Evolutionary conservation across 1,140 invertebrate species (phyloP).

Genomic region (Luehdorfia chinensis): DNA sequence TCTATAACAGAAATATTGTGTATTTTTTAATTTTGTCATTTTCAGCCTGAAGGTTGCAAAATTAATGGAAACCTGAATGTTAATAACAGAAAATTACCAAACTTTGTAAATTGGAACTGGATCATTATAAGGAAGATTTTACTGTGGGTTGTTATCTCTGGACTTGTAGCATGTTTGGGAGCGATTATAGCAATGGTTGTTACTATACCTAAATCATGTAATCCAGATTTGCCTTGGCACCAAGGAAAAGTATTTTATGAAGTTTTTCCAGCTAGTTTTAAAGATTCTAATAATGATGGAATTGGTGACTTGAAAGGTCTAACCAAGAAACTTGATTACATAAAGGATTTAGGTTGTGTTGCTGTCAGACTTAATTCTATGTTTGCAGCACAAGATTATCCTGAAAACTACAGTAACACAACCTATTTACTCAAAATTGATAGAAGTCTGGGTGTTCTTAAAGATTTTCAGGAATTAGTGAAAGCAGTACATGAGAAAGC

Average conservation of each 20-base stretch:
- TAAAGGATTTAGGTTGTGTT: slow-evolving; percentile 81
- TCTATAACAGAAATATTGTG: too few species aligned
- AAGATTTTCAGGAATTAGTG: slow-evolving; percentile 82
- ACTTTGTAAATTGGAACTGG: slow-evolving; percentile 90
- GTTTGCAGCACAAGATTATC: slow-evolving; percentile 83
- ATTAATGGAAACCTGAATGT: slow-evolving; percentile 57
- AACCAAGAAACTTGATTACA: slow-evolving; percentile 81
- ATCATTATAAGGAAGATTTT: slow-evolving; percentile 84
- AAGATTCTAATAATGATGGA: slow-evolving; percentile 86
- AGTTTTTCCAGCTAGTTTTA: slow-evolving; percentile 89
- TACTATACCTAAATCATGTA: slow-evolving; percentile 83
- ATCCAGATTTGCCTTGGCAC: slow-evolving; percentile 85
- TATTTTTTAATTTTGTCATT: too few species aligned
- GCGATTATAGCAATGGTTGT: slow-evolving; percentile 84
- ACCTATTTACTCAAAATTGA: slow-evolving; percentile 81
- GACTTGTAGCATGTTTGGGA: slow-evolving; percentile 82
- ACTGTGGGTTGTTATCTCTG: slow-evolving; percentile 83
- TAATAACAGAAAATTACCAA: slow-evolving; percentile 65
- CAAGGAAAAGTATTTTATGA: slow-evolving; percentile 89
- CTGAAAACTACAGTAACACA: slow-evolving; percentile 82
- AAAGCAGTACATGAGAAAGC: slow-evolving; percentile 79
- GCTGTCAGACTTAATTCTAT: slow-evolving; percentile 86
- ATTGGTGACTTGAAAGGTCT: slow-evolving; percentile 86
- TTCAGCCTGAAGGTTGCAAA: slow-evolving; percentile 66
- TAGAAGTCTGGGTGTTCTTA: slow-evolving; percentile 79